These are phyloP conservation scores for Macquaria australasica DNA, from an alignment of 2,113 vertebrate genomes.

Conservation along the genomic window DNA sequence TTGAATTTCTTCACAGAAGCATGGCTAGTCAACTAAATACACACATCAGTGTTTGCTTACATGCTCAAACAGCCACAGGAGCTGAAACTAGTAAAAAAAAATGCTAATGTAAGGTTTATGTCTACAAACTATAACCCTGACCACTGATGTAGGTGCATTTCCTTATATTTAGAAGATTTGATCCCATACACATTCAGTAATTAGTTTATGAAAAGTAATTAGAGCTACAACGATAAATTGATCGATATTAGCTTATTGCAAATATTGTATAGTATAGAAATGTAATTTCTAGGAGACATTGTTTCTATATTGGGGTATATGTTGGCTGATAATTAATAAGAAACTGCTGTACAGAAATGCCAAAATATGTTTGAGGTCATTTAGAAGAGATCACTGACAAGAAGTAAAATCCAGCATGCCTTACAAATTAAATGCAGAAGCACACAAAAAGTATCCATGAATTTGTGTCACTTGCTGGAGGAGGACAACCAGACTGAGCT, in stretches of 20 bases:
- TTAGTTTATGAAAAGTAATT: background rate
- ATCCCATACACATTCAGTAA: background rate
- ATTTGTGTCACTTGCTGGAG: background rate
- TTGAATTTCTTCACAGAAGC: no score
- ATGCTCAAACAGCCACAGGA: no score
- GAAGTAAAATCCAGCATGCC: background rate
- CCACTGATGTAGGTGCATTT: no score
- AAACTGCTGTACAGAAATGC: background rate
- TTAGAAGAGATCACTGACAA: background rate
- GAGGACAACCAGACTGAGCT: slow-evolving; percentile 14
- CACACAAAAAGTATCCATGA: background rate
- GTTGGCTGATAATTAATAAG: background rate
- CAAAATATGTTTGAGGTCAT: background rate
- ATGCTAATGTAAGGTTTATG: no score
- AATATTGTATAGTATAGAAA: background rate
- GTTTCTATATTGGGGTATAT: background rate
- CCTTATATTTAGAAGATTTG: background rate
- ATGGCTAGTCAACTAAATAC: no score
- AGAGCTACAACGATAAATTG: background rate
- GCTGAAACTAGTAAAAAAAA: no score
- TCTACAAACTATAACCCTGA: no score
- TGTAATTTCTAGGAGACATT: background rate
- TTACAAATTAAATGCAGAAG: no score
- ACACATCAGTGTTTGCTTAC: no score
- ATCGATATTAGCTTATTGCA: no score